Percentiles rank a stretch among this genome's conserved stretches.
Conservation (phyloP, 2,797 vertebrate species). For the Margarornis squamiger region DNA sequence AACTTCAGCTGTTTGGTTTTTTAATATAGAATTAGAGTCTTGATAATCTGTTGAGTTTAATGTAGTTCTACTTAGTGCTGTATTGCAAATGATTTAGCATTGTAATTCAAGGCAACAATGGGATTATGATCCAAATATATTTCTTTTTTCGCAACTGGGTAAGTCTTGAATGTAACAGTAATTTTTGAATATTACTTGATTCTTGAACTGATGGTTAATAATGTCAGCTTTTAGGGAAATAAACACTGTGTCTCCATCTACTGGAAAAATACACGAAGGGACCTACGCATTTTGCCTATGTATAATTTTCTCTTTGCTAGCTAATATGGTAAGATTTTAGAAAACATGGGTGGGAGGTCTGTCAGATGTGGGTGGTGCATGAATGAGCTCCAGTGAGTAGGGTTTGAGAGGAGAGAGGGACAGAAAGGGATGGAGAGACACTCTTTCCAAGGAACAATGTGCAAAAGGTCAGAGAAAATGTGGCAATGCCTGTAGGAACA, state of each 20-base stretch:
- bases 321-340: not conserved
- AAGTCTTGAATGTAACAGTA: not conserved
- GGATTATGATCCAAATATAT: not conserved
- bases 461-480: constrained; percentile 22
- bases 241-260: constrained; percentile 63
- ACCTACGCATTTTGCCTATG: not conserved
- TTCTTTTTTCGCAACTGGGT: not conserved
- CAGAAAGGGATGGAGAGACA: not conserved
- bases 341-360: not conserved
- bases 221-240: not conserved
- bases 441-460: not conserved
- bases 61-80: not conserved
- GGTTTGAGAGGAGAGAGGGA: not conserved
- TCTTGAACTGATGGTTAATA: not conserved
- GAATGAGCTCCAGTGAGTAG: not conserved
- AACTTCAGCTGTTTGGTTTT: not conserved
- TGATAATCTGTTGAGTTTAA: constrained; percentile 19
- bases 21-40: not conserved
- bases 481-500: not conserved
- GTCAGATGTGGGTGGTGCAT: not conserved
- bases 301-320: not conserved
- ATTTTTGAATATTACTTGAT: not conserved
- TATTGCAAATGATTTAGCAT: not conserved
- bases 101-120: not conserved
- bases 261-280: constrained; percentile 37